Percentiles rank a stretch among this genome's conserved stretches.
Conservation (phyloP, 2,113 vertebrate species). For the Oophaga pumilio region DNA sequence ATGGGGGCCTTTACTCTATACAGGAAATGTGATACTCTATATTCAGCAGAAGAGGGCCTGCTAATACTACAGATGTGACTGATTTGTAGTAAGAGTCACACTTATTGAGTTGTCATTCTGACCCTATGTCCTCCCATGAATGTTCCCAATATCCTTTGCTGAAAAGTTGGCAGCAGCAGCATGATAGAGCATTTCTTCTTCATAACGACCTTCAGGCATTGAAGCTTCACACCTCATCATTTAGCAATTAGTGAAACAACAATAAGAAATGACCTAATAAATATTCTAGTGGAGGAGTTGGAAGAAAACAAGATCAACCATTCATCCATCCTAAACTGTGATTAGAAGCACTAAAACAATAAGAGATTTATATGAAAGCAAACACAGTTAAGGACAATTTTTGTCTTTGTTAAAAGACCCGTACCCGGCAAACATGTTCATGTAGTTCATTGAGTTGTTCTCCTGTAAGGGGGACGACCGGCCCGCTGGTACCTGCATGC, state of each 20-base stretch:
- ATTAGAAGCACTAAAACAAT: neutral
- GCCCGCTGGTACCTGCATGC: too few relatives aligned
- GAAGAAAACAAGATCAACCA: neutral
- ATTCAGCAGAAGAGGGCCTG: too few relatives aligned
- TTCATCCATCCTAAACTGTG: neutral
- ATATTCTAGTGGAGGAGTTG: slow-evolving; percentile 28
- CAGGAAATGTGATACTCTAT: too few relatives aligned
- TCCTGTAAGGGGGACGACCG: too few relatives aligned
- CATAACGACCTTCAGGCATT: neutral
- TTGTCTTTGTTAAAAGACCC: neutral
- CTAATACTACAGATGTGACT: too few relatives aligned
- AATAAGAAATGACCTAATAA: slow-evolving; percentile 34
- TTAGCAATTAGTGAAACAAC: slow-evolving; percentile 28
- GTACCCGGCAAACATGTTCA: neutral
- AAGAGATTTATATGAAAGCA: neutral
- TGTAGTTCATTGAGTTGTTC: neutral
- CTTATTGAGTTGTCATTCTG: neutral
- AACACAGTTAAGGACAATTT: neutral
- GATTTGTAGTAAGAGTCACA: neutral
- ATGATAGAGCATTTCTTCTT: neutral
- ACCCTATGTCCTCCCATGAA: neutral
- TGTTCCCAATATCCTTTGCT: neutral
- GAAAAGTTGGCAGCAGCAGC: neutral
- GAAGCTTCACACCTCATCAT: slow-evolving; percentile 25
- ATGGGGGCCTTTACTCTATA: too few relatives aligned